Base-by-base conservation (phyloP, 2,888 invertebrate genomes). In the Drosophila affinis region DNA sequence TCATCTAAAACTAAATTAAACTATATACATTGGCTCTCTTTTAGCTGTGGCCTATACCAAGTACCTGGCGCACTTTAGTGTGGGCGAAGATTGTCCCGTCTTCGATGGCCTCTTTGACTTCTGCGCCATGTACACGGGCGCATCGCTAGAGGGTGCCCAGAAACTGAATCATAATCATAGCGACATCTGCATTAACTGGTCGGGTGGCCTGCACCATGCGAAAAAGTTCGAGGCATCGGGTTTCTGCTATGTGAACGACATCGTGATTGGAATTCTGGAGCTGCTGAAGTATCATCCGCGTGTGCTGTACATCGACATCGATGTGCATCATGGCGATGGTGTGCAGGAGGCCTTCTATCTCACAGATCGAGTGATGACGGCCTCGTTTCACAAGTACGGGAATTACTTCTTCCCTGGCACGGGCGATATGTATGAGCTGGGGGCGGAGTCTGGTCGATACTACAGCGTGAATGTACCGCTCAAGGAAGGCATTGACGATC, bases 151-250 rank as follows among this genome's bases (percentile, higher is more conserved):
- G 91, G 99, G 99, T 18, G 99, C 99, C 0, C 97, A 98, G 92
- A 98, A 99, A 91, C 92, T 99, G 0, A 99, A 99, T 90, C 97
- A 98, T 87, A 96, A 97, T 90, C 95, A 96, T 76, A 98, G 97
- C 92, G 99, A 99, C 92, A 98, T 99, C 76, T 99, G 99, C 12
- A 96, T 99, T 47, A 99, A 99, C 92, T 99, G 99, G 99, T 98
- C 98, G 0, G 99, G 99, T 9, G 99, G 99, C 0, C 93, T 99
- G 59, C 99, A 99, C 94, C 99, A 99, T 93, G 99, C 99, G 0
- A 99, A 99, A 92, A 99, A 99, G 91, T 98, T 97, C 93, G 98
- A 98, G 93, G 99, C 99, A 0, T 98, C 98, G n/a, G 95, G 99
- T 1, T 99, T 99, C 91, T 99, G 99, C 92, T 99, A 99, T 87